Percentiles rank a stretch among this genome's conserved stretches.
Conservation (phyloP, 2,888 invertebrate species). For the Lysandra bellargus region DNA sequence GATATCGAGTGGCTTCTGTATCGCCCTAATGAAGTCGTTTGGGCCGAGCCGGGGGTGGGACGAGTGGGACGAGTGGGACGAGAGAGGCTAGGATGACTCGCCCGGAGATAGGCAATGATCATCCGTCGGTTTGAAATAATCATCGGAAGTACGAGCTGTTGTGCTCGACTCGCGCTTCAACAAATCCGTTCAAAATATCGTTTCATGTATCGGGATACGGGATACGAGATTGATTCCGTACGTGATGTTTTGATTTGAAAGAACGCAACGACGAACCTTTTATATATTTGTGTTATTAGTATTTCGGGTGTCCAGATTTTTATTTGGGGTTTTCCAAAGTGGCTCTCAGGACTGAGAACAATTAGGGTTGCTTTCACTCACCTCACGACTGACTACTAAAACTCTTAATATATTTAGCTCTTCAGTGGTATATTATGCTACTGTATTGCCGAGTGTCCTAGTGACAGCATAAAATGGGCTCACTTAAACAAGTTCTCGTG, state of each 20-base stretch:
- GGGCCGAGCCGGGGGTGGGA: not conserved
- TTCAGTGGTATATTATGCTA: not conserved
- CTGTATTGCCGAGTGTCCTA: no score
- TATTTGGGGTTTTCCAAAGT: not conserved
- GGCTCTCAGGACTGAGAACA: not conserved
- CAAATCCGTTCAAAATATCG: not conserved
- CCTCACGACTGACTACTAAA: not conserved
- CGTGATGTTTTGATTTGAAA: not conserved
- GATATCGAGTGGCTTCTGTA: conserved; percentile 11
- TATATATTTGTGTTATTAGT: no score
- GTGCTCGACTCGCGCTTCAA: not conserved
- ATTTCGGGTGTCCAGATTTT: not conserved
- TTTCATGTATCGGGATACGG: not conserved
- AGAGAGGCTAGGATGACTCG: not conserved
- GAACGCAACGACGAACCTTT: no score
- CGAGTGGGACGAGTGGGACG: not conserved
- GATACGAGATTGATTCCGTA: not conserved
- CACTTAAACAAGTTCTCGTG: no score
- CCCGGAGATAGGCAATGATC: conserved; percentile 8
- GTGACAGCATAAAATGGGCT: no score
- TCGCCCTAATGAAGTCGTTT: conserved; percentile 10
- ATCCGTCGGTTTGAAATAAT: conserved; percentile 2
- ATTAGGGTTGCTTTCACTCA: not conserved
- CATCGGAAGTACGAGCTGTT: not conserved
- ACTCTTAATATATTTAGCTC: not conserved